These are phyloP conservation scores for Eulemur macaco DNA, from an alignment of 2,113 vertebrate species.

Conservation along the genomic window DNA sequence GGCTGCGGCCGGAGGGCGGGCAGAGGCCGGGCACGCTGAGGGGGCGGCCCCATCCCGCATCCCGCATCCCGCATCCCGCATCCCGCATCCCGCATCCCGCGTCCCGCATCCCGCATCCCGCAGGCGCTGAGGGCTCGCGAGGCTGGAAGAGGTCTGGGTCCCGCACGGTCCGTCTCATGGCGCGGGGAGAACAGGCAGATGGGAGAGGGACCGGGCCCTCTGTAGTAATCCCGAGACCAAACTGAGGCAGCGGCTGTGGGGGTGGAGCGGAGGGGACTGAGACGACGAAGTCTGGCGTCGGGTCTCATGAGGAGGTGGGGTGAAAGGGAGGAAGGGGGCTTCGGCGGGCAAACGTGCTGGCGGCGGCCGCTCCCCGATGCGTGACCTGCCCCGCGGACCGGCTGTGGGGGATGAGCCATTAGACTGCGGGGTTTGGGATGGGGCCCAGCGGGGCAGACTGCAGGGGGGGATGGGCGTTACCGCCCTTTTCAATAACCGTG, in stretches of 20 bases:
- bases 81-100: no score
- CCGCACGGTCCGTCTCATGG: neutral
- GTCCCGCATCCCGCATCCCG: neutral
- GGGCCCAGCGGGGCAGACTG: neutral
- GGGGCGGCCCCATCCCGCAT: no score
- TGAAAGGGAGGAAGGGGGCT: neutral
- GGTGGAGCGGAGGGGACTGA: neutral
- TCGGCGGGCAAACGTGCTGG: accelerated
- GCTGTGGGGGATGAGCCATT: accelerated
- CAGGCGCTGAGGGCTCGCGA: neutral
- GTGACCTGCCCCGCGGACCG: neutral
- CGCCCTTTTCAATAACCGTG: neutral
- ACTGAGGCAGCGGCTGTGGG: neutral
- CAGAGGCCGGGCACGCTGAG: no score
- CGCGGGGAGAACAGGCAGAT: neutral
- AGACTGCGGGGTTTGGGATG: neutral
- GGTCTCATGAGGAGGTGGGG: neutral
- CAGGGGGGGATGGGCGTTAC: neutral
- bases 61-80: no score
- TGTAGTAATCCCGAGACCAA: neutral
- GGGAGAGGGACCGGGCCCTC: neutral
- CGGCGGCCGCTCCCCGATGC: no score
- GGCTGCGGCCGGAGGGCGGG: no score
- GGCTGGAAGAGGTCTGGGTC: neutral
- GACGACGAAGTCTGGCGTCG: neutral